phyloP scores from a whole-genome alignment of 2,888 invertebrate species.

The Sussaba pulchella region DNA sequence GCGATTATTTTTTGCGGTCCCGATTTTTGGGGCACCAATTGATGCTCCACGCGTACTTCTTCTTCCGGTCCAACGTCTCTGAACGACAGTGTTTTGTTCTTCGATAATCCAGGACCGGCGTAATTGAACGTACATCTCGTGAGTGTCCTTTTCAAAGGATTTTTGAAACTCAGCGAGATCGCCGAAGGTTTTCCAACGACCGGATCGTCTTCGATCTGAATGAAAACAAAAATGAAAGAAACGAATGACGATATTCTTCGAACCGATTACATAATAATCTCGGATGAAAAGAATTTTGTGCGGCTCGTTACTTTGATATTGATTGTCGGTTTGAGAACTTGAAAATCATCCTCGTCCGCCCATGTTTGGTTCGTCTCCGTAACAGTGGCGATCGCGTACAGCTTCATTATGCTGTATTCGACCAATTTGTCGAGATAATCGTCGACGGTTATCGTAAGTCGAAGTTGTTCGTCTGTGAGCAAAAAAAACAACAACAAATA shows the following conservation, averaged over 20 bases:
- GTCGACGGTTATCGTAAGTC: conserved; percentile 87
- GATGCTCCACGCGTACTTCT: conserved; percentile 85
- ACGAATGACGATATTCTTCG: conserved; percentile 6
- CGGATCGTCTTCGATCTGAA: conserved; percentile 88
- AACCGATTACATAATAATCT: not conserved
- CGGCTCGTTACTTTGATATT: conserved; percentile 87
- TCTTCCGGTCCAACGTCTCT: conserved; percentile 86
- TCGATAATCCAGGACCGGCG: conserved; percentile 89
- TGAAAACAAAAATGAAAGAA: conserved; percentile 44
- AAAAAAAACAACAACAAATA: conserved; percentile 41
- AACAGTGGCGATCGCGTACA: conserved; percentile 92
- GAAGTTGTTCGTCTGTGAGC: conserved; percentile 86
- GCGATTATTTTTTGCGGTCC: conserved; percentile 89
- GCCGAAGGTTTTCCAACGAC: conserved; percentile 86
- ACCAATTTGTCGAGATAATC: conserved; percentile 92
- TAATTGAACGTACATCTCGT: conserved; percentile 90
- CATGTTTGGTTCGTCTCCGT: conserved; percentile 93
- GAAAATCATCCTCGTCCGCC: conserved; percentile 93
- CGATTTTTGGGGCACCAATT: conserved; percentile 87
- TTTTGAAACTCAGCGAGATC: conserved; percentile 88
- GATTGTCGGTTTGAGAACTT: conserved; percentile 90
- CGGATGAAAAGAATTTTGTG: not conserved
- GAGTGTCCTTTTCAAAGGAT: conserved; percentile 88
- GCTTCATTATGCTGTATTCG: conserved; percentile 92
- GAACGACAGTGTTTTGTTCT: conserved; percentile 86